phyloP scores from a whole-genome alignment of 2,888 invertebrate species.

The Coelinius sp. region DNA sequence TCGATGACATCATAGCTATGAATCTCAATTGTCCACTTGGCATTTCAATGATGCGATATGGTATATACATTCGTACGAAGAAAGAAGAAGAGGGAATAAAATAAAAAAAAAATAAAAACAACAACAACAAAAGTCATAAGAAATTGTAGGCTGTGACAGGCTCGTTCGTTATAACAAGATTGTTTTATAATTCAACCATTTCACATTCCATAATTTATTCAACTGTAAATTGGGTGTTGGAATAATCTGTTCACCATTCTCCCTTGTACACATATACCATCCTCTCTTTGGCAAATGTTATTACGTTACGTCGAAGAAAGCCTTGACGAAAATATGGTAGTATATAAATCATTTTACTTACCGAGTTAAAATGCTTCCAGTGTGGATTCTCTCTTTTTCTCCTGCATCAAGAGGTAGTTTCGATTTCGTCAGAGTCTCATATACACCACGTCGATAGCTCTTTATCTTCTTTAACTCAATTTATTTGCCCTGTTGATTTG shows the following conservation, averaged over 20 bases:
- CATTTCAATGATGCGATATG: constrained; percentile 49
- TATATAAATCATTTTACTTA: constrained; percentile 44
- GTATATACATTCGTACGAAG: constrained; percentile 31
- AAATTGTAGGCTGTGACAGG: constrained; percentile 28
- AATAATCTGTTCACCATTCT: constrained; percentile 18
- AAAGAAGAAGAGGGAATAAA: constrained; percentile 5
- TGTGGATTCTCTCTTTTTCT: constrained; percentile 7
- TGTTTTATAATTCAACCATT: constrained; percentile 35
- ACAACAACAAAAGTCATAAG: neutral
- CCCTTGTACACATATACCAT: neutral
- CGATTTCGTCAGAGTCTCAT: constrained; percentile 7
- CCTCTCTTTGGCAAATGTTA: constrained; percentile 7
- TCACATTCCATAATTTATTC: constrained; percentile 36
- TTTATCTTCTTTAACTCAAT: constrained; percentile 46
- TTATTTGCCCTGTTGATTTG: constrained; percentile 48
- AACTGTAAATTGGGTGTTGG: constrained; percentile 33
- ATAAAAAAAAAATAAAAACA: neutral
- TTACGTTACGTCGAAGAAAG: constrained; percentile 32
- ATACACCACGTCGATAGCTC: constrained; percentile 23
- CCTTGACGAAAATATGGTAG: constrained; percentile 49
- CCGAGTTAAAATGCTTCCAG: constrained; percentile 22
- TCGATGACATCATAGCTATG: constrained; percentile 50
- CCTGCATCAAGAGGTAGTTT: neutral
- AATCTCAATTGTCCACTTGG: constrained; percentile 52
- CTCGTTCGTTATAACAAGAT: constrained; percentile 37